Evolutionary conservation across 2,888 invertebrate species (phyloP), one percentile per base, ranked within the genome.

Genomic region (Galerucella nymphaeae): DNA sequence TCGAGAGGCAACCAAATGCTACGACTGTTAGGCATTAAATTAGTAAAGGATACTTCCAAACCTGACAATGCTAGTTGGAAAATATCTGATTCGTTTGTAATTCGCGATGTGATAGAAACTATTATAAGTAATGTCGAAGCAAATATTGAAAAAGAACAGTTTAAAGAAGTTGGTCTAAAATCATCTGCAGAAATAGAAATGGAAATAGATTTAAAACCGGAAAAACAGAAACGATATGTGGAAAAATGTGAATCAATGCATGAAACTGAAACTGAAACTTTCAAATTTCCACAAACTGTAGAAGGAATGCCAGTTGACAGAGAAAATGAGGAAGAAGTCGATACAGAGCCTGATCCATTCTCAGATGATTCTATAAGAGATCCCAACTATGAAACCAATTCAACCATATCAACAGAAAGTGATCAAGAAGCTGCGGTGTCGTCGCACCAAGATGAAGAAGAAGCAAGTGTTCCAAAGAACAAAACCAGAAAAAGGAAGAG

Each of bases 61-160:
- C 14, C 50, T 38, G 8, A 38, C 48, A 48, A 50, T 53, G 53
- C 65, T 38, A 65, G n/a, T 14, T 53, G 65, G 11, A 65, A 65
- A 55, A 65, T 65, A 55, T n/a, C 65, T 30, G 65, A 65, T 50
- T 53, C 50, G 30, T 65, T 45, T 45, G 65, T 53, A 9, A 65
- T 65, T 53, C 65, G 55, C 30, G 65, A 65, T 65, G 65, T 65
- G 9, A 65, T 50, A 65, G 50, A 50, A 30, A 65, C n/a, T n/a
- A 61, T 61, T 61, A 30, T 59, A 59, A 61, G 41, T n/a, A 41
- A 38, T 61, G 16, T 61, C 4, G 61, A 61, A 61, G 61, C 41
- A 61, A 61, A 61, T n/a, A 23, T 53, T 8, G n/a, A n/a, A n/a
- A 50, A 16, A 50, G 38, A 50, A 14, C 10, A 55, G 55, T 23